These are phyloP conservation scores for Penelope pileata DNA, from an alignment of 2,113 vertebrate genomes.

Conservation along the genomic window DNA sequence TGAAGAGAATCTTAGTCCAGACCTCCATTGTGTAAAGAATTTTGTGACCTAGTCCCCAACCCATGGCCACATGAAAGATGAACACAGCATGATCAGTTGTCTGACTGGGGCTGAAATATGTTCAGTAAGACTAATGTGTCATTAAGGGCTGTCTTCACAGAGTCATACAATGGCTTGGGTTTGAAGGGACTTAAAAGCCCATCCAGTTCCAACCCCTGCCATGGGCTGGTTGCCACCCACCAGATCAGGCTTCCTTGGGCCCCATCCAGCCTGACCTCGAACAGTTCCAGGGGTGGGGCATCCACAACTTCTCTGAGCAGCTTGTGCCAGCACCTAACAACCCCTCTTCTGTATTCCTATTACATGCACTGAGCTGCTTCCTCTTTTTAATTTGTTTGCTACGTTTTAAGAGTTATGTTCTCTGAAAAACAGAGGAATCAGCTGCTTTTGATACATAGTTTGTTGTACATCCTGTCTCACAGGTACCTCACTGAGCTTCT, in stretches of 20 bases:
- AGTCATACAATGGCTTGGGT: no score
- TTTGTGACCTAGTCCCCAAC: background rate
- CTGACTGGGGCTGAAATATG: background rate
- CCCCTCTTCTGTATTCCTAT: background rate
- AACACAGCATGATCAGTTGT: background rate
- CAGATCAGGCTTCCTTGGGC: no score
- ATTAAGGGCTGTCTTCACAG: no score
- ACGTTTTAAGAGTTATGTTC: background rate
- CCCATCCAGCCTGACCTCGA: no score
- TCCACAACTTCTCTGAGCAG: no score
- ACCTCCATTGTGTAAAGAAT: background rate
- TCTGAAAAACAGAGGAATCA: background rate
- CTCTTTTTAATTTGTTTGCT: background rate
- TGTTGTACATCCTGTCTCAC: background rate
- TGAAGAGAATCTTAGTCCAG: background rate
- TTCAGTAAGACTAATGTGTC: background rate
- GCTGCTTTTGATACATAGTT: background rate
- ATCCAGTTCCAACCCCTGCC: no score
- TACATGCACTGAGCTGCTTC: background rate
- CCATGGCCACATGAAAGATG: background rate
- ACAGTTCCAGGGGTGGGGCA: no score
- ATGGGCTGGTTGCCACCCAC: no score
- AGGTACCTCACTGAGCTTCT: background rate
- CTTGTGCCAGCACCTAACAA: no score
- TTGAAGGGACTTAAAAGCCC: no score